Base-by-base conservation (phyloP, 2,797 vertebrate genomes). In the Hapalemur alaotrensis region DNA sequence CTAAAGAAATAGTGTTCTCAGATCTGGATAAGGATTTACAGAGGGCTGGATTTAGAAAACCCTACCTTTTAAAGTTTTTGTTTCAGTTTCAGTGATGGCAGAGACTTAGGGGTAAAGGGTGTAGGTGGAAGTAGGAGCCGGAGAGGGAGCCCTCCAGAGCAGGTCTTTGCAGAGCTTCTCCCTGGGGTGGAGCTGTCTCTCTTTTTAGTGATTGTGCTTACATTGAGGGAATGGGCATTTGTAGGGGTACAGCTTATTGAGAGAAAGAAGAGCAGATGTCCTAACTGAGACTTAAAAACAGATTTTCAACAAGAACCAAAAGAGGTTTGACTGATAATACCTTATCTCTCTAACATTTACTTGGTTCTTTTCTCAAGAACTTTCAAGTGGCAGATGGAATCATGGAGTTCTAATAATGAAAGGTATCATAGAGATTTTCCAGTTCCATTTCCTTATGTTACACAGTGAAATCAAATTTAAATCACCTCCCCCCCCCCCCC, bases 281-380 rank as follows among this genome's bases (percentile, higher is more conserved):
- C 10, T 59, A 59, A 59, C 25, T 41, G 81, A 83, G 50, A 84
- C 32, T 79, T 38, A 22, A 52, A 52, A 52, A 25, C 0, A 82
- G 65, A 28, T 93, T 50, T 97, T 96, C 38, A 7, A 48, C 82
- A 76, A 86, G 28, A 78, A 50, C 46, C 7, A 2, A 93, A 72
- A 12, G 69, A 81, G 72, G 48, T 92, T n/a, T 79, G 81, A 69
- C n/a, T 12, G 50, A 11, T 69, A 89, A 54, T 50, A n/a, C 1
- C 25, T 67, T 14, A 11, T 75, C 20, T 87, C 13, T 91, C 50
- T 75, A 90, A 28, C 12, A 88, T 61, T 70, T 69, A 54, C 23
- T 23, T 95, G n/a, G n/a, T 48, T 70, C 17, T 93, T 91, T 93
- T 89, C 57, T 80, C 35, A 88, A 78, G 91, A 76, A 59, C 4